A percentile compares a stretch with the other conserved stretches of the same genome.
phyloP scores from a whole-genome alignment of 2,888 invertebrate species.

The Cabera pusaria region DNA sequence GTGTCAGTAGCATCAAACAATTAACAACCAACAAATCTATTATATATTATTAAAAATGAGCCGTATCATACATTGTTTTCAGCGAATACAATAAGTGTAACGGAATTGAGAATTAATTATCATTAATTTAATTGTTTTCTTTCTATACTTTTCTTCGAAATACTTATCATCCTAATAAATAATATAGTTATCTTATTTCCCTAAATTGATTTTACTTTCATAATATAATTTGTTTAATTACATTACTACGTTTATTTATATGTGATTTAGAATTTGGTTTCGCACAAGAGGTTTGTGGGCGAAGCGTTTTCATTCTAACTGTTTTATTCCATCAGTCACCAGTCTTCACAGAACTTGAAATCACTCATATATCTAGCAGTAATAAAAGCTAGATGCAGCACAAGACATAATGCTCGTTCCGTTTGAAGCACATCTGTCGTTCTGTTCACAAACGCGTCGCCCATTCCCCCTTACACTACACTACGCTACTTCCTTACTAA shows the following conservation, averaged over 20 bases:
- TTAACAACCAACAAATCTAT: too few relatives aligned
- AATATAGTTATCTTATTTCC: slow-evolving; percentile 41
- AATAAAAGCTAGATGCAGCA: too few relatives aligned
- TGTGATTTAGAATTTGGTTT: slow-evolving; percentile 82
- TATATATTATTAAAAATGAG: too few relatives aligned
- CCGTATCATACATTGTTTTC: too few relatives aligned
- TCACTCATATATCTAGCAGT: too few relatives aligned
- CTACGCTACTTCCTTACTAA: slow-evolving; percentile 69
- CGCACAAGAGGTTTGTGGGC: slow-evolving; percentile 55
- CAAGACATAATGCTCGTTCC: too few relatives aligned
- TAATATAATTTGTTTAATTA: slow-evolving; percentile 57
- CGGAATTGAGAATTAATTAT: too few relatives aligned
- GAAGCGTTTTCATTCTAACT: slow-evolving; percentile 27
- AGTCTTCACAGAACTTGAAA: too few relatives aligned
- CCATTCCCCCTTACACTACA: slow-evolving; percentile 49
- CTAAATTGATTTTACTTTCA: slow-evolving; percentile 55
- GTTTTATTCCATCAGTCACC: slow-evolving; percentile 3
- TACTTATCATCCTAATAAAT: slow-evolving; percentile 49
- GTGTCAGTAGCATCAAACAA: too few relatives aligned
- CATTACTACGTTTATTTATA: slow-evolving; percentile 58
- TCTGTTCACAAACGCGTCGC: slow-evolving; percentile 46
- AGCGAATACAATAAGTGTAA: too few relatives aligned
- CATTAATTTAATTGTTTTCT: too few relatives aligned
- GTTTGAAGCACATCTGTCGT: background rate
- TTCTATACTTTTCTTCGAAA: too few relatives aligned